These are phyloP conservation scores for Hydriomena furcata DNA, from an alignment of 2,888 invertebrate genomes.

Conservation along the genomic window DNA sequence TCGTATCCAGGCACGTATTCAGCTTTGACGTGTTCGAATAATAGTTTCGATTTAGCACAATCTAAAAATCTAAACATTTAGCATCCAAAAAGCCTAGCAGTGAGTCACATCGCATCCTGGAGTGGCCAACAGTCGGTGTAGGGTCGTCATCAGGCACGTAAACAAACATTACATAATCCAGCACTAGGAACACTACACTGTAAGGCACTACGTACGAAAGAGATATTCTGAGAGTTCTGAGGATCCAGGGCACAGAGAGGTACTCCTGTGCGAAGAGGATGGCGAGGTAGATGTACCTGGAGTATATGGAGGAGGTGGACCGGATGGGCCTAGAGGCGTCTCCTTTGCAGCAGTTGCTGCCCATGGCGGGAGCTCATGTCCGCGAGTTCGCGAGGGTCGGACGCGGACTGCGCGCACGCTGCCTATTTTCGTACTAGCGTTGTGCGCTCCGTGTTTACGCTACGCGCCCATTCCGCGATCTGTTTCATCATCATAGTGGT, in stretches of 20 bases:
- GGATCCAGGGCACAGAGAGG: constrained; percentile 64
- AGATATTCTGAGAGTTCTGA: constrained; percentile 44
- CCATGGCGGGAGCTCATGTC: constrained; percentile 78
- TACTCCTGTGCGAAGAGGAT: constrained; percentile 64
- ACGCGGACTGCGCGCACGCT: constrained; percentile 64
- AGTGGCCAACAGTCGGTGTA: constrained; percentile 5
- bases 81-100: constrained; percentile 26
- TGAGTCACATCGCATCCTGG: constrained; percentile 25
- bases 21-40: background rate
- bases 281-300: constrained; percentile 76
- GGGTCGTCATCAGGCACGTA: constrained; percentile 26
- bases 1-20: background rate
- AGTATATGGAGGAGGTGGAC: constrained; percentile 76
- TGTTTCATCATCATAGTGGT: constrained; percentile 37
- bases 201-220: constrained; percentile 61
- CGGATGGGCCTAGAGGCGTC: constrained; percentile 75
- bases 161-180: constrained; percentile 38
- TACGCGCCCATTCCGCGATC: constrained; percentile 36
- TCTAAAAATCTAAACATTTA: constrained; percentile 20
- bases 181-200: constrained; percentile 38
- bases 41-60: constrained; percentile 19
- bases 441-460: constrained; percentile 59
- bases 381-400: constrained; percentile 65
- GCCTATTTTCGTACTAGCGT: constrained; percentile 69
- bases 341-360: constrained; percentile 85